Evolutionary conservation across 1,140 invertebrate genomes (phyloP).

Genomic region (Apis laboriosa): DNA sequence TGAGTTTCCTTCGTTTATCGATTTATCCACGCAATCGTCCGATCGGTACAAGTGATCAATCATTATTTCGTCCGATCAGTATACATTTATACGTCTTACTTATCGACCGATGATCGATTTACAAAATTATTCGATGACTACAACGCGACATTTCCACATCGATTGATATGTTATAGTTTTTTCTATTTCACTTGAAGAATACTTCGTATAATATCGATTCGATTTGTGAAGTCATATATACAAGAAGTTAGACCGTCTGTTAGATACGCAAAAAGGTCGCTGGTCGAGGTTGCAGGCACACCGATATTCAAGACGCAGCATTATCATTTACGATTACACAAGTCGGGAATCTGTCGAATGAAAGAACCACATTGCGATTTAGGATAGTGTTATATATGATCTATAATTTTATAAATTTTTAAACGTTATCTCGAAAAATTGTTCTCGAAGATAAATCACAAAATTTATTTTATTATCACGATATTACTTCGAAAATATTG

Average conservation of each 20-base stretch:
- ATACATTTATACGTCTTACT: background rate
- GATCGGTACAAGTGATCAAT: constrained; percentile 10
- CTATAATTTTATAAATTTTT: background rate
- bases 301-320: background rate
- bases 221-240: background rate
- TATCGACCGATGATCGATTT: constrained; percentile 4
- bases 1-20: constrained; percentile 35
- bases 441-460: too few relatives aligned
- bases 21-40: constrained; percentile 3
- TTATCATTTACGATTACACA: constrained; percentile 28
- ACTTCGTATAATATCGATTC: background rate
- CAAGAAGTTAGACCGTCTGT: background rate
- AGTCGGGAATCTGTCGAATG: constrained; percentile 1
- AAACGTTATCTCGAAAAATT: background rate
- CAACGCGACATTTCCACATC: background rate
- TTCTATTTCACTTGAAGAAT: background rate
- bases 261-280: constrained; percentile 28
- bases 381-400: background rate
- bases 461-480: too few relatives aligned
- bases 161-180: background rate
- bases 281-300: constrained; percentile 12
- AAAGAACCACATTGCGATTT: background rate
- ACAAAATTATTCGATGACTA: background rate
- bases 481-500: background rate
- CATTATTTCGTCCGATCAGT: background rate